phyloP scores from a whole-genome alignment of 2,888 invertebrate species.

The Mantis religiosa region DNA sequence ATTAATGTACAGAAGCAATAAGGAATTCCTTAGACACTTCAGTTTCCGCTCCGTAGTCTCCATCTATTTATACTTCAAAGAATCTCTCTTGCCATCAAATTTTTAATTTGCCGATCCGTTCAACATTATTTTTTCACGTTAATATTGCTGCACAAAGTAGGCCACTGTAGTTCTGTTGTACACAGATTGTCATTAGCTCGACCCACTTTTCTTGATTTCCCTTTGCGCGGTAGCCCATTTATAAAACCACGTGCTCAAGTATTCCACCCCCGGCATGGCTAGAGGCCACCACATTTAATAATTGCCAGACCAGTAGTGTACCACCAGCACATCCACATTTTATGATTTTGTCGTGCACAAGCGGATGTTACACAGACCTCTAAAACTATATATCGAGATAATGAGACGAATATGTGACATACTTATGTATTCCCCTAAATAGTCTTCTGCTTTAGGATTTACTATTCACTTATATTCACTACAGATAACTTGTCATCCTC shows the following conservation, averaged over 20 bases:
- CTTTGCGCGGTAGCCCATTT: neutral
- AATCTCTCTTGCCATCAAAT: no score
- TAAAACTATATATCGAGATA: neutral
- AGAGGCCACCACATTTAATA: neutral
- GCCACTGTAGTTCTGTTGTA: neutral
- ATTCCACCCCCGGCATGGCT: neutral
- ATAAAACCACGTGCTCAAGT: neutral
- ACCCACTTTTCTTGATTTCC: neutral
- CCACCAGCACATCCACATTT: neutral
- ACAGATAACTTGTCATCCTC: no score
- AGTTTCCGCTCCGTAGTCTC: no score
- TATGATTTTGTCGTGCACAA: neutral
- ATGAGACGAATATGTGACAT: no score
- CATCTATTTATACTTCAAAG: no score
- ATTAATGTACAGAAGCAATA: no score
- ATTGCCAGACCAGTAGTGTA: neutral
- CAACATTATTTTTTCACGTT: neutral
- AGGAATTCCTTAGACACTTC: no score
- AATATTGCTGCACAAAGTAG: neutral
- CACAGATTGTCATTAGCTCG: neutral
- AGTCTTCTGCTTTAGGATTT: no score
- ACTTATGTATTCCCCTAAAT: no score
- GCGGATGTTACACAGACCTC: neutral
- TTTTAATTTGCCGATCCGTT: no score
- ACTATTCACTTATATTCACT: no score